phyloP scores from a whole-genome alignment of 2,888 invertebrate genomes.

The Drosophila leonis region DNA sequence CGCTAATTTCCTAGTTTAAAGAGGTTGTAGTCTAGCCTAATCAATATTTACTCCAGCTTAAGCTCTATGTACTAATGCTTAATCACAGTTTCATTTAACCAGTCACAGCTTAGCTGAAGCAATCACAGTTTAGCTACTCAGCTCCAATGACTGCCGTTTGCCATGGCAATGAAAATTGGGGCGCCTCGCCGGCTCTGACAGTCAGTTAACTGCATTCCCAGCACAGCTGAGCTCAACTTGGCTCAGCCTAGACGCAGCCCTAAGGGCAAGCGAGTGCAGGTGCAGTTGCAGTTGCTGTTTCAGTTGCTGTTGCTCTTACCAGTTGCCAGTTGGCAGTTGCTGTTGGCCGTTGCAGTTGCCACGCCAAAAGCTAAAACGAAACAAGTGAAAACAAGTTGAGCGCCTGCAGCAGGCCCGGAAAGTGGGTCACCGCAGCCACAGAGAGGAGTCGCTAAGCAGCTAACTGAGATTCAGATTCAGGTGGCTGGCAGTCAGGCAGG shows the following conservation, averaged over 20 bases:
- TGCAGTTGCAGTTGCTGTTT: conserved; percentile 41
- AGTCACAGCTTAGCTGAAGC: conserved; percentile 1
- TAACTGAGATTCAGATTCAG: conserved; percentile 54
- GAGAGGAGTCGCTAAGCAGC: conserved; percentile 49
- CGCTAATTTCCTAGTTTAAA: too few species aligned
- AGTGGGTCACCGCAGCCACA: conserved; percentile 75
- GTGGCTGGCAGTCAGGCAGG: conserved; percentile 53
- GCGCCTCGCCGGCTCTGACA: conserved; percentile 41
- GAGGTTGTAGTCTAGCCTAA: background rate
- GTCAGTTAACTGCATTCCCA: conserved; percentile 31
- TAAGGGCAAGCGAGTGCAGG: conserved; percentile 61
- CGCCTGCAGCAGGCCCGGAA: conserved; percentile 61
- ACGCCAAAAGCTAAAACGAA: conserved; percentile 69
- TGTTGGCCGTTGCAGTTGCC: conserved; percentile 34
- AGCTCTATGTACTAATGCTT: too few species aligned
- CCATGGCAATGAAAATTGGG: conserved; percentile 39
- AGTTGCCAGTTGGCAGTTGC: conserved; percentile 53
- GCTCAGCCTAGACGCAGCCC: conserved; percentile 67
- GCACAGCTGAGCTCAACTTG: conserved; percentile 17
- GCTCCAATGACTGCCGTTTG: conserved; percentile 9
- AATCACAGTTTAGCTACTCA: conserved; percentile 8
- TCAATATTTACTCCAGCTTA: too few species aligned
- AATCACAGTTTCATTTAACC: background rate
- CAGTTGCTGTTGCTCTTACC: conserved; percentile 28
- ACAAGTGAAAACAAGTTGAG: conserved; percentile 78